Evolutionary conservation across 2,113 vertebrate species (phyloP).

Genomic region (Rhynchomys soricoides): DNA sequence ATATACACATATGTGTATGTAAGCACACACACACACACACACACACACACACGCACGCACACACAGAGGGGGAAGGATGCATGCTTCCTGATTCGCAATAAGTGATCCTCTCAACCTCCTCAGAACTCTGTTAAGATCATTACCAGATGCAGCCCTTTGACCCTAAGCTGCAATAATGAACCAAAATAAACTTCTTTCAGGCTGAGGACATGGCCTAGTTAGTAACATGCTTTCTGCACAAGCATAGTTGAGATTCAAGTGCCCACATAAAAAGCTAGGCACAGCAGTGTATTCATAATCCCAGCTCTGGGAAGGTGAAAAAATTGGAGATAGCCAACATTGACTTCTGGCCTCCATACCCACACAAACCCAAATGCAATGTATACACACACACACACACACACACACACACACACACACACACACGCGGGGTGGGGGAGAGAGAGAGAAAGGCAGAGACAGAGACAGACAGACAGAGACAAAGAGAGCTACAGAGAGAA

Average conservation of each 20-base stretch:
- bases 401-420: not conserved
- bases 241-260: not conserved
- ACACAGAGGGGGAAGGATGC: rapidly evolving
- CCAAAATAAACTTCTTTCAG: not conserved
- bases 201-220: not conserved
- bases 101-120: not conserved
- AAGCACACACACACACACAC: not conserved
- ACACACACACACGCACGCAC: not conserved
- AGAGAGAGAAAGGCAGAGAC: not conserved
- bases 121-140: not conserved
- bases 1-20: not conserved
- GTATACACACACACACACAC: not conserved
- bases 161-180: not conserved
- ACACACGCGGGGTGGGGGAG: no score
- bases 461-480: not conserved
- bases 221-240: not conserved
- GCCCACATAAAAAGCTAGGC: not conserved
- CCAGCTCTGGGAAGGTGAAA: not conserved
- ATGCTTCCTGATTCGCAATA: not conserved
- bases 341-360: not conserved
- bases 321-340: not conserved
- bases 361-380: not conserved
- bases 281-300: not conserved
- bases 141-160: not conserved
- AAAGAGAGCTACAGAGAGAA: not conserved